Conservation (phyloP, 92 coral and sea anemone species). For the Zoanthus sansibaricus region DNA sequence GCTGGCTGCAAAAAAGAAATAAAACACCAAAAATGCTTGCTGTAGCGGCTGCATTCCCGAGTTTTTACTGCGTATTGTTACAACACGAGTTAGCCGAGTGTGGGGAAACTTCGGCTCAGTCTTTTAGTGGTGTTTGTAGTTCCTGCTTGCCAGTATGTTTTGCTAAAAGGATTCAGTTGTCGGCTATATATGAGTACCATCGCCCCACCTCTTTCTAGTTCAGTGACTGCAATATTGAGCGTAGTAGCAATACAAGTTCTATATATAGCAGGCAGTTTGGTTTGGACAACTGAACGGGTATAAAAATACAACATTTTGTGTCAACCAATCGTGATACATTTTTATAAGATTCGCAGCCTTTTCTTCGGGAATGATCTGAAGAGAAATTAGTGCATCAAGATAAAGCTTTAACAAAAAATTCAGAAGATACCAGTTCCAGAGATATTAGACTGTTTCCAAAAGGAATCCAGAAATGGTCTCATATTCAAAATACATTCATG, state of each 20-base stretch:
- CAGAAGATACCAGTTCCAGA: not conserved
- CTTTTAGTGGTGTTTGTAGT: not conserved
- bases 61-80: not conserved
- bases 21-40: not conserved
- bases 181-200: not conserved
- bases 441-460: not conserved
- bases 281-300: not conserved
- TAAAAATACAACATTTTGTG: not conserved
- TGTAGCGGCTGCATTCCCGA: not conserved
- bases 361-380: not conserved
- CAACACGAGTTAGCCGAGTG: not conserved
- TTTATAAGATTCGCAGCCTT: not conserved
- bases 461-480: not conserved
- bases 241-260: not conserved
- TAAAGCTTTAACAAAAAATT: not conserved
- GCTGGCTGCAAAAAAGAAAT: not conserved
- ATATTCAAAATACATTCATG: not conserved
- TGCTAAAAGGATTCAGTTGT: not conserved
- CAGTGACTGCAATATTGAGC: slow-evolving; percentile 14
- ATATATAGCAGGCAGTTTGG: not conserved
- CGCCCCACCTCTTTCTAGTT: slow-evolving; percentile 26
- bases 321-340: not conserved
- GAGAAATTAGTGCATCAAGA: not conserved
- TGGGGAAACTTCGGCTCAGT: not conserved
- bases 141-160: not conserved